Conservation (phyloP, 2,113 vertebrate species). For the Barbus barbus region DNA sequence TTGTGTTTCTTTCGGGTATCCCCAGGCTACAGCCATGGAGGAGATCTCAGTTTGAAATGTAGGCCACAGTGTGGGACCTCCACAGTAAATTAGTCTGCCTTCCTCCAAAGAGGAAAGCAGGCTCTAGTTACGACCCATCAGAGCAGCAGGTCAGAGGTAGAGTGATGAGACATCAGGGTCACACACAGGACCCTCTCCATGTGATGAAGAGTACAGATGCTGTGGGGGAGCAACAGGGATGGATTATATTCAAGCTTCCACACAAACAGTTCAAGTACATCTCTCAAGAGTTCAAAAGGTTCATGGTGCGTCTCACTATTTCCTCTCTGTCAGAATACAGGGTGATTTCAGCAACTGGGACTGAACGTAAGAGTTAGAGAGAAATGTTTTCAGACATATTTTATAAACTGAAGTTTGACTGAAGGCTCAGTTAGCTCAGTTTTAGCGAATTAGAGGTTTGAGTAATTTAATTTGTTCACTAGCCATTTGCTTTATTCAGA, state of each 20-base stretch:
- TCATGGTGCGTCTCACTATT: slow-evolving; percentile 1
- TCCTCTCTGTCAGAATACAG: slow-evolving; percentile 9
- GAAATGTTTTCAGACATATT: neutral
- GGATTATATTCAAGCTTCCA: neutral
- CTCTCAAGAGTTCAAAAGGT: slow-evolving; percentile 29
- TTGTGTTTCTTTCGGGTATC: neutral
- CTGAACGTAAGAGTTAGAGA: neutral
- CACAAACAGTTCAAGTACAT: neutral
- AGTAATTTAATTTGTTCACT: neutral
- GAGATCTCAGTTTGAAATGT: slow-evolving; percentile 40
- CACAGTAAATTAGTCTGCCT: slow-evolving; percentile 38
- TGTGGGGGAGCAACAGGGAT: neutral
- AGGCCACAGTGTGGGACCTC: slow-evolving; percentile 36
- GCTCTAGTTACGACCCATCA: slow-evolving; percentile 37
- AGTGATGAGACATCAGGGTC: slow-evolving; percentile 42
- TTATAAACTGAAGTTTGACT: neutral
- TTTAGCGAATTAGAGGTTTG: neutral
- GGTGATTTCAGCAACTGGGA: neutral
- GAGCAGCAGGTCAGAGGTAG: slow-evolving; percentile 30
- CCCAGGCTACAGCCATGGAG: slow-evolving; percentile 3
- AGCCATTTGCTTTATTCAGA: neutral
- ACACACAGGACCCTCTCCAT: slow-evolving; percentile 9
- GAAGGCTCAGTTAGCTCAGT: neutral
- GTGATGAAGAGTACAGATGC: slow-evolving; percentile 50
- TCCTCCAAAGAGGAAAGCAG: slow-evolving; percentile 28